Evolutionary conservation across 2,113 vertebrate genomes (phyloP), one percentile per base, ranked within the genome.

Genomic region (Microcebus lehilahytsara): DNA sequence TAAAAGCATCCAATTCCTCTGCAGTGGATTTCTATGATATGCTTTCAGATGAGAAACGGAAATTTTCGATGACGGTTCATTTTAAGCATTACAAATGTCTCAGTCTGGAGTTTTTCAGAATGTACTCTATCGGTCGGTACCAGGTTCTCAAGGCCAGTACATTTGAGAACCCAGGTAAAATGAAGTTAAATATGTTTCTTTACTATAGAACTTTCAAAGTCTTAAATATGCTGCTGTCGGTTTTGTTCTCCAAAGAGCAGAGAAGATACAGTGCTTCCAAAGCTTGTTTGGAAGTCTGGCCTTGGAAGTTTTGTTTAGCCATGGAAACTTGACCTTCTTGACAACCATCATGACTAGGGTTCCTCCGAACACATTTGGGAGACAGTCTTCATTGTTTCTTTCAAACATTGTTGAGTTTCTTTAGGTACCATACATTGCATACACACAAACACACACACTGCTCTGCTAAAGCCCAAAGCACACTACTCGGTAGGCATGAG

Each of bases 41-140:
- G 0, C 19, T 83, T 96, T 58, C 60, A 93, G 77, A 79, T 32
- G 40, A 93, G 93, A 92, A 95, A 77, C 14, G 66, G 27, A 95
- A 80, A 72, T 51, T 53, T 42, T 30, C 34, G 25, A 53, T 40
- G 23, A 27, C 7, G 90, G 53, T 56, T 92, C 69, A 91, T 34
- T 69, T 93, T 77, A 91, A 91, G 51, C 30, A 74, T 42, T 19
- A 37, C 10, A 53, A 53, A 89, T 49, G 25, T 93, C n/a, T 85
- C 72, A 17, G 40, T 87, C 78, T 67, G 46, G 72, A 14, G 42
- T 67, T 91, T 97, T 42, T 95, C 67, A n/a, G n/a, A n/a, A n/a
- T n/a, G n/a, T n/a, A n/a, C n/a, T n/a, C n/a, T n/a, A n/a, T n/a
- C n/a, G n/a, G n/a, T n/a, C n/a, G n/a, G n/a, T n/a, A n/a, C n/a